Evolutionary conservation across 2,888 invertebrate species (phyloP).

Genomic region (Petrolisthes manimaculis): DNA sequence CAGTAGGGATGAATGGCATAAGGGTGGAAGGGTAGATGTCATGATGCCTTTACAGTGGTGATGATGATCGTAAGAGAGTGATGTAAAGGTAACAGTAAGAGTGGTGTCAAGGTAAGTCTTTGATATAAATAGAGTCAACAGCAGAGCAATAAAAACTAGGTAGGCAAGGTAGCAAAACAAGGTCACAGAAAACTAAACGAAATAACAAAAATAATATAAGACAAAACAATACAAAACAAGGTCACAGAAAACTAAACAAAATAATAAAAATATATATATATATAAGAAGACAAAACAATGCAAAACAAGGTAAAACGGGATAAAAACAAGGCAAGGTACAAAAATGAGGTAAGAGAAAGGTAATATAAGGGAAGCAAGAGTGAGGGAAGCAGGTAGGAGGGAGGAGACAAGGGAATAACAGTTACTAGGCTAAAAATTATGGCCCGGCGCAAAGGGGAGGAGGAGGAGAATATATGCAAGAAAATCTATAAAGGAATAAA

Average conservation of each 20-base stretch:
- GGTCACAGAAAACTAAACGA: too few species aligned
- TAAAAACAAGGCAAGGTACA: background rate
- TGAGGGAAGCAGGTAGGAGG: background rate
- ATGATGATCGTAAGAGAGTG: background rate
- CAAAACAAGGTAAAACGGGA: background rate
- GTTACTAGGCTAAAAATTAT: background rate
- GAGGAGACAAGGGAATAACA: background rate
- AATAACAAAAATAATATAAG: too few species aligned
- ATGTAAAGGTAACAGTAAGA: background rate
- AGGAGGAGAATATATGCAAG: conserved; percentile 11
- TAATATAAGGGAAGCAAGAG: background rate
- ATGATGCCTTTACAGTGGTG: background rate
- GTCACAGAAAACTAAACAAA: background rate
- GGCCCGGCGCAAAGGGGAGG: background rate
- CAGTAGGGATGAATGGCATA: background rate
- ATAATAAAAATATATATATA: background rate
- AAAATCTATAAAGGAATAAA: conserved; percentile 10
- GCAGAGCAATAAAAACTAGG: background rate
- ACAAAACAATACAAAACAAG: too few species aligned
- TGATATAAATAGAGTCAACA: background rate
- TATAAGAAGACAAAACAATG: background rate
- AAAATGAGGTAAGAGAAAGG: too few species aligned
- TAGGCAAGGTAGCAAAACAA: too few species aligned
- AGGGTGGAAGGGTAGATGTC: background rate
- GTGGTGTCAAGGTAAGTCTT: background rate